A percentile compares a stretch with the other conserved stretches of the same genome.
These are phyloP conservation scores for Pollachius pollachius DNA, from an alignment of 2,113 vertebrate species.

Conservation along the genomic window DNA sequence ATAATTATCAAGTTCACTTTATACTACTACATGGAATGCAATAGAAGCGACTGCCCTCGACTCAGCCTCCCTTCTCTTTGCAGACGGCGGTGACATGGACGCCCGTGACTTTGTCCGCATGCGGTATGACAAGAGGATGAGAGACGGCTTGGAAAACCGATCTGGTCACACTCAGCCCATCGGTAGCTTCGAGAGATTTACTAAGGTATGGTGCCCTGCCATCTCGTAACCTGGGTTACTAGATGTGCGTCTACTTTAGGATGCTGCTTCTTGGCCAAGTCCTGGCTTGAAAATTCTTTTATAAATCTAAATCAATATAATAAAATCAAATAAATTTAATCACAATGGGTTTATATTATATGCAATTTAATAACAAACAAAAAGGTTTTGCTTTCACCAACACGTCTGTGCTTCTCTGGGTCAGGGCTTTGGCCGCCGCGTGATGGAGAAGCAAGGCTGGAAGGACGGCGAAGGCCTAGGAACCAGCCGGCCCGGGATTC, in stretches of 20 bases:
- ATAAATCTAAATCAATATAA: neutral
- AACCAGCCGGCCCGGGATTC: slow-evolving; percentile 78
- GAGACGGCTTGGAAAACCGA: slow-evolving; percentile 77
- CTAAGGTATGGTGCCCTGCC: slow-evolving; percentile 75
- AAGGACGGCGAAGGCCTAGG: slow-evolving; percentile 89
- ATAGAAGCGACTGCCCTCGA: slow-evolving; percentile 18
- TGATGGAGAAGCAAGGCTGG: slow-evolving; percentile 96
- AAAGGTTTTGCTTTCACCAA: neutral
- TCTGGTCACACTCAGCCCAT: slow-evolving; percentile 69
- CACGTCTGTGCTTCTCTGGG: neutral
- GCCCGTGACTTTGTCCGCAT: slow-evolving; percentile 86
- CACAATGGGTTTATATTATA: too few relatives aligned
- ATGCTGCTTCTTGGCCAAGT: neutral
- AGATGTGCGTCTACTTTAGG: accelerated
- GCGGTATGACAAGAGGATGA: slow-evolving; percentile 82
- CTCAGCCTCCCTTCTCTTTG: neutral
- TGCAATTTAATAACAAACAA: too few relatives aligned
- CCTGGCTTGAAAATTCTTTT: neutral
- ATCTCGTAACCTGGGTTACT: neutral
- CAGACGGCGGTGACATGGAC: slow-evolving; percentile 93
- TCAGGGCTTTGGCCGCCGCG: slow-evolving; percentile 89
- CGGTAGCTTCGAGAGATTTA: slow-evolving; percentile 88
- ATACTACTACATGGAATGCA: neutral
- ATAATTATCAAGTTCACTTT: neutral
- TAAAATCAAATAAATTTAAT: too few relatives aligned